Conservation (phyloP, 1,140 invertebrate genomes). For the Trichonephila clavata region DNA sequence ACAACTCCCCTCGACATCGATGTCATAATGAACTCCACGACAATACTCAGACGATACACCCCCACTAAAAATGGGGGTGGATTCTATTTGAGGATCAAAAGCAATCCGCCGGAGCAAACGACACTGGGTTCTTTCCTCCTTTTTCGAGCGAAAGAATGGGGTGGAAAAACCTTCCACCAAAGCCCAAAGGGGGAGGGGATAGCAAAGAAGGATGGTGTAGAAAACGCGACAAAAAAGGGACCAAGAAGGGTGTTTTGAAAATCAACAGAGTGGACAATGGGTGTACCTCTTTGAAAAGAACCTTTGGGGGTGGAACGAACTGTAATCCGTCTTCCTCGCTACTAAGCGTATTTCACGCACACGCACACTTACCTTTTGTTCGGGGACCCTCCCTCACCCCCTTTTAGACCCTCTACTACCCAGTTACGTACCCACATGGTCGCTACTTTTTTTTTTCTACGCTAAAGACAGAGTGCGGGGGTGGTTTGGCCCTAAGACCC, state of each 20-base stretch:
- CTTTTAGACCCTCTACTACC: not conserved
- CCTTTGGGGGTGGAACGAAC: constrained; percentile 55
- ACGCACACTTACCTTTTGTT: constrained; percentile 66
- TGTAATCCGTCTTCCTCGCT: constrained; percentile 70
- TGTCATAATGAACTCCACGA: constrained; percentile 30
- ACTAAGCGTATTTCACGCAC: constrained; percentile 74
- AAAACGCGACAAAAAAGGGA: constrained; percentile 14
- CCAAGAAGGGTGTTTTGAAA: constrained; percentile 63
- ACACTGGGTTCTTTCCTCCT: not conserved
- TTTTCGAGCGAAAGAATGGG: not conserved
- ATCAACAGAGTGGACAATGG: constrained; percentile 76
- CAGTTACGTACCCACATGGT: constrained; percentile 22
- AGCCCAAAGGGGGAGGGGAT: constrained; percentile 13
- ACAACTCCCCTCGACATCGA: not conserved
- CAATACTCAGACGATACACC: not conserved
- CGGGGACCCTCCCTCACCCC: not conserved
- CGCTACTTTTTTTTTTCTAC: constrained; percentile 15
- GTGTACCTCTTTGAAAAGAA: constrained; percentile 49
- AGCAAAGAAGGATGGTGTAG: not conserved
- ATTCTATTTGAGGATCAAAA: constrained; percentile 51
- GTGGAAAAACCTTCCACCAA: constrained; percentile 23
- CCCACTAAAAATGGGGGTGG: not conserved
- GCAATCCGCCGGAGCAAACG: constrained; percentile 49
- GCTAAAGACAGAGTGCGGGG: not conserved
- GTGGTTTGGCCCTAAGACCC: not conserved